These are phyloP conservation scores for Craterocephalus amniculus DNA, from an alignment of 2,797 vertebrate species.

Conservation along the genomic window DNA sequence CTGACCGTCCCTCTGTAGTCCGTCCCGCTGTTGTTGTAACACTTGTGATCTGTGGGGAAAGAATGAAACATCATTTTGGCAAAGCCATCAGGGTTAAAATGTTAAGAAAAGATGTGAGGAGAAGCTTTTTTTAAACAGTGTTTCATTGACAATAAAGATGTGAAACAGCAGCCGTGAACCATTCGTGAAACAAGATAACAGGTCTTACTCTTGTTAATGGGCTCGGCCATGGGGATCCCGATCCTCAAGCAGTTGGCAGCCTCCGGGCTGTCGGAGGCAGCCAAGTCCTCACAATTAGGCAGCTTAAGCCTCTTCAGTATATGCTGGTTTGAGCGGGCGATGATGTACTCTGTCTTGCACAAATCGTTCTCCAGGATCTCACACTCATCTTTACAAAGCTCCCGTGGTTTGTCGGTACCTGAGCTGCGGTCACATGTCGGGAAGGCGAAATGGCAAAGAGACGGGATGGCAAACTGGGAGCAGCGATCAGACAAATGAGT, in stretches of 20 bases:
- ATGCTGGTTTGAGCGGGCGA: conserved; percentile 95
- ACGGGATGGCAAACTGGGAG: conserved; percentile 97
- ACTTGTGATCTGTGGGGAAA: conserved; percentile 90
- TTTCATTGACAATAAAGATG: background rate
- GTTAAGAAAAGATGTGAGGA: background rate
- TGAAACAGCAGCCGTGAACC: background rate
- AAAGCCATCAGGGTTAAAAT: background rate
- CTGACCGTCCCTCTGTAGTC: conserved; percentile 96
- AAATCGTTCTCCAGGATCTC: conserved; percentile 98
- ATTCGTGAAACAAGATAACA: background rate
- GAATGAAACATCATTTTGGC: no score
- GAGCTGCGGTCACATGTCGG: conserved; percentile 94
- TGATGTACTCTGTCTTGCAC: conserved; percentile 98
- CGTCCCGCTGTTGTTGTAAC: conserved; percentile 91
- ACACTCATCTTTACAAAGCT: conserved; percentile 96
- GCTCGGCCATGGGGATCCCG: conserved; percentile 95
- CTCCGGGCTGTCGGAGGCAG: conserved; percentile 89
- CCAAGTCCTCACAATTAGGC: conserved; percentile 97
- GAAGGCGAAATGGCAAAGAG: conserved; percentile 97
- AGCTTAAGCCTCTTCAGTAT: conserved; percentile 96
- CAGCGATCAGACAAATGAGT: conserved; percentile 97
- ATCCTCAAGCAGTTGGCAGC: conserved; percentile 94
- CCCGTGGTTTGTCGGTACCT: conserved; percentile 87
- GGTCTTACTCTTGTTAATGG: conserved; percentile 95
- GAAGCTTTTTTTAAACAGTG: background rate